Conservation (phyloP, 2,888 invertebrate genomes). For the Subacronicta megacephala region DNA sequence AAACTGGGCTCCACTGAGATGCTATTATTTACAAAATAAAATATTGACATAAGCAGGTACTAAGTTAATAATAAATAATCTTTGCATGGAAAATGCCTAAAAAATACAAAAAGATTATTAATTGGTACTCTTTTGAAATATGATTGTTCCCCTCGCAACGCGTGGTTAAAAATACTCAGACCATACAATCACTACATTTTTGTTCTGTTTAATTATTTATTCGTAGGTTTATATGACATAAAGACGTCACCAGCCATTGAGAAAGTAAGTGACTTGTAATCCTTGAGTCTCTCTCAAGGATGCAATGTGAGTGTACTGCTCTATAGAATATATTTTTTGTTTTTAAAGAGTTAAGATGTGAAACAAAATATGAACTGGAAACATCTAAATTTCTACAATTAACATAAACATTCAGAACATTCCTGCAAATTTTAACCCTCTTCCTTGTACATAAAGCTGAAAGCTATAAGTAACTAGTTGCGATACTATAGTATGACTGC, state of each 20-base stretch:
- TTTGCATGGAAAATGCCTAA: too few species aligned
- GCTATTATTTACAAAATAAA: too few species aligned
- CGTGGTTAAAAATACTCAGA: background rate
- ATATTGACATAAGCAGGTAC: too few species aligned
- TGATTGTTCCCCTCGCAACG: background rate
- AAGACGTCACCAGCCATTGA: slow-evolving; percentile 42
- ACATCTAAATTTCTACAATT: slow-evolving; percentile 14
- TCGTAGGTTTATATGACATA: too few species aligned
- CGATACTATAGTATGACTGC: slow-evolving; percentile 30
- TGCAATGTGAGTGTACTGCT: slow-evolving; percentile 25
- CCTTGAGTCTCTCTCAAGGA: slow-evolving; percentile 31
- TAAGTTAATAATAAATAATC: too few species aligned
- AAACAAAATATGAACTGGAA: slow-evolving; percentile 16
- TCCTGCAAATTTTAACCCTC: slow-evolving; percentile 31
- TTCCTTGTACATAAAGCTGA: slow-evolving; percentile 22
- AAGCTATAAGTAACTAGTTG: slow-evolving; percentile 31
- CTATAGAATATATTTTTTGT: slow-evolving; percentile 5
- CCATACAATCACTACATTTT: slow-evolving; percentile 37
- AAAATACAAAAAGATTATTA: too few species aligned
- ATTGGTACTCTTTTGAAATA: background rate
- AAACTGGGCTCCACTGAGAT: too few species aligned
- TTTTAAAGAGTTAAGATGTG: slow-evolving; percentile 2
- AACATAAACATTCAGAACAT: slow-evolving; percentile 11
- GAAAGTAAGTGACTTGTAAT: slow-evolving; percentile 52
- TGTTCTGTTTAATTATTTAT: slow-evolving; percentile 28